A percentile compares a stretch with the other conserved stretches of the same genome.
These are phyloP conservation scores for Galerucella pusilla DNA, from an alignment of 2,888 invertebrate genomes.

Conservation along the genomic window DNA sequence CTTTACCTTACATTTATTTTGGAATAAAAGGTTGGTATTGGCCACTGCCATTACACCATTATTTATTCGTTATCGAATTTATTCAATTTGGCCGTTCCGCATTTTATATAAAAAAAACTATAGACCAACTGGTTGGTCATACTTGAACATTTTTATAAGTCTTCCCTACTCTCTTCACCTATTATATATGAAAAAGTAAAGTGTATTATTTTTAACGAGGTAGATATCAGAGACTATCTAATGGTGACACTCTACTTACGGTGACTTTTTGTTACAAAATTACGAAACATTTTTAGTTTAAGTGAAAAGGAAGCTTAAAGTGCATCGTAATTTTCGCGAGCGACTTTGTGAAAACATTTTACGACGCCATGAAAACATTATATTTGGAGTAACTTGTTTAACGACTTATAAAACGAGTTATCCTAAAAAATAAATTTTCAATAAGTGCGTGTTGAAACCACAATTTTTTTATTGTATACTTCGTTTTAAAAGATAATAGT, in stretches of 20 bases:
- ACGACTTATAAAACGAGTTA: not conserved
- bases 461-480: not conserved
- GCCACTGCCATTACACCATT: no score
- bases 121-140: no score
- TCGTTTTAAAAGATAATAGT: no score
- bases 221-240: not conserved
- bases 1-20: no score
- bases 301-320: slow-evolving; percentile 1
- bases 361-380: slow-evolving; percentile 2
- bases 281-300: not conserved
- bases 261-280: not conserved
- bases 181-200: no score
- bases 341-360: slow-evolving; percentile 4
- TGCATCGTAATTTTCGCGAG: slow-evolving; percentile 4
- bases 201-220: no score
- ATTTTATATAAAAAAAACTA: no score
- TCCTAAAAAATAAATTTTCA: not conserved
- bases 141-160: no score
- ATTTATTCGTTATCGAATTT: no score
- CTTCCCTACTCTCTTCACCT: no score
- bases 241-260: not conserved
- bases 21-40: no score
- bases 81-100: no score
- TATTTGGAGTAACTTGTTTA: not conserved
- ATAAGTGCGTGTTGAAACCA: not conserved